Conservation (phyloP, 1,140 invertebrate genomes). For the Drosophila nigrodunni region DNA sequence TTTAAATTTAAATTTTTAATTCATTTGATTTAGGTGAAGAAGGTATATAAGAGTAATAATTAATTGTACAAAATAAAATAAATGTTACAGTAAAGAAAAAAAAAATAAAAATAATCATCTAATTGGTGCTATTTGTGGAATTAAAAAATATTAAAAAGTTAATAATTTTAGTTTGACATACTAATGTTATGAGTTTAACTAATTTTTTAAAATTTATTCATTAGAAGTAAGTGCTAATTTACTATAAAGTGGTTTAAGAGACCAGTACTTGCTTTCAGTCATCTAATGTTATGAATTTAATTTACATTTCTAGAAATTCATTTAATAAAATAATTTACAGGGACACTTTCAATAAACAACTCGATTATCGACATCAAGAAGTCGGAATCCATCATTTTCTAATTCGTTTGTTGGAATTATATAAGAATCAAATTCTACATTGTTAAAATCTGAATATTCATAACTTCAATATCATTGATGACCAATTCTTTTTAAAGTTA, state of each 20-base stretch:
- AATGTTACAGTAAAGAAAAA: constrained; percentile 85
- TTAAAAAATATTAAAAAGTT: constrained; percentile 86
- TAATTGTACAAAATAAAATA: constrained; percentile 85
- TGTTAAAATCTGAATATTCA: constrained; percentile 88
- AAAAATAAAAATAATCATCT: constrained; percentile 86
- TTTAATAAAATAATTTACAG: constrained; percentile 86
- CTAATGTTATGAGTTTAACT: constrained; percentile 86
- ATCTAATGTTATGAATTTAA: constrained; percentile 85
- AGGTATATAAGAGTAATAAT: constrained; percentile 84
- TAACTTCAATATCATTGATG: constrained; percentile 90
- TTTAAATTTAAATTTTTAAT: constrained; percentile 81
- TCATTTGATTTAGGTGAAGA: constrained; percentile 57
- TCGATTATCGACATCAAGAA: constrained; percentile 89
- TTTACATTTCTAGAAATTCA: constrained; percentile 86
- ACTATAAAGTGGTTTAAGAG: constrained; percentile 86
- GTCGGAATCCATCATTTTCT: constrained; percentile 85
- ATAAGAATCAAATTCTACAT: constrained; percentile 88
- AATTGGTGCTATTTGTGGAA: constrained; percentile 86
- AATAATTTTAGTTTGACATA: constrained; percentile 87
- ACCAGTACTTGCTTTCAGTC: constrained; percentile 87
- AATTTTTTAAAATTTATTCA: constrained; percentile 85
- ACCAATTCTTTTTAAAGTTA: constrained; percentile 87
- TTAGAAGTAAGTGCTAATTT: constrained; percentile 86
- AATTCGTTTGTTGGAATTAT: constrained; percentile 86
- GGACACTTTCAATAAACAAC: constrained; percentile 86